A percentile compares a stretch with the other conserved stretches of the same genome.
Evolutionary conservation across 2,888 invertebrate species (phyloP).

Genomic region (Zygothrica quintamaculata): DNA sequence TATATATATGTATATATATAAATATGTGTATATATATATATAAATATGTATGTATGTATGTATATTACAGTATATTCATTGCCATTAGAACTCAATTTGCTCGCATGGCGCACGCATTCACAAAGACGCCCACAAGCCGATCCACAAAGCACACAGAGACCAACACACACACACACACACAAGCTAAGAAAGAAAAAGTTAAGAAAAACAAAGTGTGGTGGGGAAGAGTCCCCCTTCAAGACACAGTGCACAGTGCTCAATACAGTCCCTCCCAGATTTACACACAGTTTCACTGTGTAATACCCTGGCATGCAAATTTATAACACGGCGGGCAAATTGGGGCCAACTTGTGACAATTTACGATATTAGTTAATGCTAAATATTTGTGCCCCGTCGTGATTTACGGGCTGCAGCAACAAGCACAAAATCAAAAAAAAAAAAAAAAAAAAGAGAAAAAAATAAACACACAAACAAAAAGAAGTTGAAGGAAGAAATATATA

Average conservation of each 20-base stretch:
- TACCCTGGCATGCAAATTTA: slow-evolving; percentile 71
- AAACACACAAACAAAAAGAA: too few species aligned
- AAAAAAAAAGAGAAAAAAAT: slow-evolving; percentile 1
- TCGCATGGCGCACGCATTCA: slow-evolving; percentile 51
- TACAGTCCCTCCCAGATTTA: neutral
- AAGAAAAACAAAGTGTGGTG: too few species aligned
- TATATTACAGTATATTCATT: slow-evolving; percentile 31
- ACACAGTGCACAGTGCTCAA: too few species aligned
- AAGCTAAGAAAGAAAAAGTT: too few species aligned
- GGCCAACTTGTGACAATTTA: slow-evolving; percentile 82
- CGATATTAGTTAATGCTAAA: slow-evolving; percentile 81
- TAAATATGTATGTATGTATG: slow-evolving; percentile 21
- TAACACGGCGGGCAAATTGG: slow-evolving; percentile 79
- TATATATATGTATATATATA: slow-evolving; percentile 2
- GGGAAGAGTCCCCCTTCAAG: neutral
- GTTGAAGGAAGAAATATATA: neutral
- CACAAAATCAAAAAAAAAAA: slow-evolving; percentile 7
- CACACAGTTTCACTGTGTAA: slow-evolving; percentile 14
- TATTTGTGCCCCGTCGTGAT: slow-evolving; percentile 81
- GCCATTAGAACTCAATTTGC: slow-evolving; percentile 76
- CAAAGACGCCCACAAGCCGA: slow-evolving; percentile 64
- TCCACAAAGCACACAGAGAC: neutral
- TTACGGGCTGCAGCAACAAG: slow-evolving; percentile 54
- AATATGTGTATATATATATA: slow-evolving; percentile 1
- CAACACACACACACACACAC: too few species aligned